Conservation (phyloP, 2,797 vertebrate species). For the Acanthurus lineatus region DNA sequence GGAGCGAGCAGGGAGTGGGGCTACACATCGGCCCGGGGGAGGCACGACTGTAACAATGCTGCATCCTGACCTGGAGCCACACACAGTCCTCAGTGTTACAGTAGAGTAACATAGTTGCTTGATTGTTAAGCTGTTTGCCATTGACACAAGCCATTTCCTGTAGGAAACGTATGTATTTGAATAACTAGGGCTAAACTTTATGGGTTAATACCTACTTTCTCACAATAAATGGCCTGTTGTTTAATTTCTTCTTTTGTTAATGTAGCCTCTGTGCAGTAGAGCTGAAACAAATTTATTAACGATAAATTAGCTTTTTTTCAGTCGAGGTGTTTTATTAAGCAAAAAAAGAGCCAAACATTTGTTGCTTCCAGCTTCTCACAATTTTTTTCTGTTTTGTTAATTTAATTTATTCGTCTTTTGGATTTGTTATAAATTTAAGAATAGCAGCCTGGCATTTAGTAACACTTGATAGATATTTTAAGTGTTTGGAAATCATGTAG, state of each 20-base stretch:
- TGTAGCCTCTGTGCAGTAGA: constrained; percentile 27
- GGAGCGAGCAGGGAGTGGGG: constrained; percentile 55
- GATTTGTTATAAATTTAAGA: neutral
- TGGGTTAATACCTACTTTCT: constrained; percentile 62
- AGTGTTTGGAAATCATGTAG: neutral
- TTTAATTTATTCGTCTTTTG: neutral
- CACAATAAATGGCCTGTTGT: constrained; percentile 74
- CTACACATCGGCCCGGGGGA: constrained; percentile 21
- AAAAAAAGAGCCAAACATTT: constrained; percentile 12
- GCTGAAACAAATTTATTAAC: constrained; percentile 11
- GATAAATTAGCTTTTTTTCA: neutral
- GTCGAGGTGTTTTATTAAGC: constrained; percentile 16
- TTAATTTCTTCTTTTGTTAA: constrained; percentile 57
- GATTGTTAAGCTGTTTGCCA: constrained; percentile 72
- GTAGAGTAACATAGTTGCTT: constrained; percentile 77
- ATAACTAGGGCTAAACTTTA: constrained; percentile 76
- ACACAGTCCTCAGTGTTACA: constrained; percentile 67
- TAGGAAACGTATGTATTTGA: constrained; percentile 68
- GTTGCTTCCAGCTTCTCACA: constrained; percentile 18
- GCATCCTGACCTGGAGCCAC: constrained; percentile 67
- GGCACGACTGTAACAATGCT: constrained; percentile 48
- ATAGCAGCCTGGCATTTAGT: neutral
- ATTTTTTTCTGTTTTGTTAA: constrained; percentile 19
- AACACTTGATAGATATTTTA: neutral
- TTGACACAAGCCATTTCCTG: constrained; percentile 72